These are phyloP conservation scores for Hydrolagus affinis DNA, from an alignment of 2,113 vertebrate genomes.

Conservation along the genomic window DNA sequence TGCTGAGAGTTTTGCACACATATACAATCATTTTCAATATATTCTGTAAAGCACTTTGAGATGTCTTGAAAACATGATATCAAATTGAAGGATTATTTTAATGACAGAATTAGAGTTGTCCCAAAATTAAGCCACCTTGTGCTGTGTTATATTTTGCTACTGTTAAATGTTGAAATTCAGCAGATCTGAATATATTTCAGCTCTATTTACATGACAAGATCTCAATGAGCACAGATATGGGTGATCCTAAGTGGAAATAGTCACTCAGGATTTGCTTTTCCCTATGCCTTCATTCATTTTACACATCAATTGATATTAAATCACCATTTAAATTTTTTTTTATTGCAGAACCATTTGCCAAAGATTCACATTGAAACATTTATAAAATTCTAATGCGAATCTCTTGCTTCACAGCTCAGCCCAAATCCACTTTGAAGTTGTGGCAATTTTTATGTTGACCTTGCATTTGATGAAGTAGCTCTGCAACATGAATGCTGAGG, in stretches of 20 bases:
- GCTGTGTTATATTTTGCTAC: too few relatives aligned
- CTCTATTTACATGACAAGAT: not conserved
- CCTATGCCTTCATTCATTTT: not conserved
- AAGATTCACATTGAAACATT: conserved; percentile 26
- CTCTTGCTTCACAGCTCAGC: conserved; percentile 28
- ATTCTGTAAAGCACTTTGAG: too few relatives aligned
- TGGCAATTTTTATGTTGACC: conserved; percentile 3
- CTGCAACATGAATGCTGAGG: not conserved
- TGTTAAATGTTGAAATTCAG: not conserved
- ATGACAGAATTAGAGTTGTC: not conserved
- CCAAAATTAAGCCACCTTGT: not conserved
- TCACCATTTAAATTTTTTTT: not conserved
- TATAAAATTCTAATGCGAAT: conserved; percentile 25
- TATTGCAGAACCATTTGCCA: conserved; percentile 15
- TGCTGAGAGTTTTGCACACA: too few relatives aligned
- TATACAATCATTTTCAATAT: too few relatives aligned
- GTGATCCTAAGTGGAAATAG: not conserved
- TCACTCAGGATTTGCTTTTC: too few relatives aligned
- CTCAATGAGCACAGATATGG: not conserved
- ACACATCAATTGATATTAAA: not conserved
- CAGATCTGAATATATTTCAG: not conserved
- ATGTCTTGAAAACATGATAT: too few relatives aligned
- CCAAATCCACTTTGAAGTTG: not conserved
- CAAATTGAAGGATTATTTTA: not conserved
- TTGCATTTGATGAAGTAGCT: conserved; percentile 8